phyloP scores from a whole-genome alignment of 1,140 invertebrate genomes.

The Whitmania pigra region DNA sequence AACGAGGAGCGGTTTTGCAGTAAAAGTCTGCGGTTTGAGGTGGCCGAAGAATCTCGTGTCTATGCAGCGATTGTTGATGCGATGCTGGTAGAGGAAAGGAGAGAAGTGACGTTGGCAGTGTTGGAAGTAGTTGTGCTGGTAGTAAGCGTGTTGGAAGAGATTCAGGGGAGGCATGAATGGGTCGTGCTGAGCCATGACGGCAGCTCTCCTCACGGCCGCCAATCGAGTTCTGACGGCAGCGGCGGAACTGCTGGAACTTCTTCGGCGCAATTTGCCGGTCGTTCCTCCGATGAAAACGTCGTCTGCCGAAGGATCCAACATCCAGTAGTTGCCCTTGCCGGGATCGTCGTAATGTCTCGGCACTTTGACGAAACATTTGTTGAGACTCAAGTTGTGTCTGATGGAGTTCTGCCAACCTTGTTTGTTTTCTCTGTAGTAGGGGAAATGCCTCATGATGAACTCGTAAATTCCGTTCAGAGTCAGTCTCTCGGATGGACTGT shows the following conservation, averaged over 20 bases:
- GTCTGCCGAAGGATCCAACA: constrained; percentile 58
- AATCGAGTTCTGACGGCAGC: constrained; percentile 19
- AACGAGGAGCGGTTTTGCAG: too few species aligned
- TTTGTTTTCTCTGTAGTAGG: constrained; percentile 92
- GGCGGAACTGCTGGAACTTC: constrained; percentile 1
- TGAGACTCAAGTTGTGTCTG: constrained; percentile 85
- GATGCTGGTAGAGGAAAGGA: background rate
- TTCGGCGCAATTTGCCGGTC: constrained; percentile 60
- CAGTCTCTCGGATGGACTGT: constrained; percentile 79
- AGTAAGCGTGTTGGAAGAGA: constrained; percentile 1
- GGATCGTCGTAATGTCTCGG: constrained; percentile 84
- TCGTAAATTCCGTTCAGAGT: constrained; percentile 99
- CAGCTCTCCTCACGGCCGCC: constrained; percentile 17
- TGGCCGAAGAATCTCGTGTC: too few species aligned
- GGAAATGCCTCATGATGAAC: constrained; percentile 96
- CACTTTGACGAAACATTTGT: constrained; percentile 97
- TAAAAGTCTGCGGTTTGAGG: too few species aligned
- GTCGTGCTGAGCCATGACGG: constrained; percentile 13
- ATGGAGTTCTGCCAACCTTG: constrained; percentile 99
- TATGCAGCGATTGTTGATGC: background rate
- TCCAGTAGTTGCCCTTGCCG: constrained; percentile 79
- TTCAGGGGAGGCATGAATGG: background rate
- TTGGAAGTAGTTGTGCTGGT: constrained; percentile 16
- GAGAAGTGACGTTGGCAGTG: background rate
- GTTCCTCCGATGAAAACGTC: constrained; percentile 95